Evolutionary conservation across 2,888 invertebrate species (phyloP).

Genomic region (Polietes domitor): DNA sequence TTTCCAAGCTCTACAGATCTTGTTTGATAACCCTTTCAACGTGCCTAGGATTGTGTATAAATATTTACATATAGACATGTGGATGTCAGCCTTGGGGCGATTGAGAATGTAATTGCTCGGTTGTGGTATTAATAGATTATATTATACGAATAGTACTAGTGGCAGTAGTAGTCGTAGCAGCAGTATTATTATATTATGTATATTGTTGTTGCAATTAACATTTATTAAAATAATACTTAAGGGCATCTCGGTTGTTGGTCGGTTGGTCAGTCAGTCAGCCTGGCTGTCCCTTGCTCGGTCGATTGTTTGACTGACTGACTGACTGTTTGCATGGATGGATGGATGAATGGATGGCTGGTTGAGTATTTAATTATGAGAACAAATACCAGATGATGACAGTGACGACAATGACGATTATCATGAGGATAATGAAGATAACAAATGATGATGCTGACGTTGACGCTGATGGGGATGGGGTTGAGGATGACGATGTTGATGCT

Average conservation of each 20-base stretch:
- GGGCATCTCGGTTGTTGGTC: conserved; percentile 13
- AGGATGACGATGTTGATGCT: not conserved
- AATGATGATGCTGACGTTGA: not conserved
- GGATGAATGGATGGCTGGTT: not conserved
- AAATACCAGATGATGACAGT: conserved; percentile 26
- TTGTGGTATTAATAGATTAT: conserved; percentile 38
- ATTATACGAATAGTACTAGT: too few relatives aligned
- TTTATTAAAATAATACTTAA: conserved; percentile 34
- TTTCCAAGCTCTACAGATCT: too few relatives aligned
- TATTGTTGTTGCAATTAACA: conserved; percentile 37
- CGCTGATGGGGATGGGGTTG: not conserved
- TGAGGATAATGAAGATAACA: not conserved
- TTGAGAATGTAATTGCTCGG: conserved; percentile 29
- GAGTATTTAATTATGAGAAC: conserved; percentile 28
- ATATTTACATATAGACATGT: not conserved
- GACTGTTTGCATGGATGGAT: conserved; percentile 1
- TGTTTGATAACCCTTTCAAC: not conserved
- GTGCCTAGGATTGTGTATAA: not conserved
- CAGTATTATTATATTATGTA: conserved; percentile 26
- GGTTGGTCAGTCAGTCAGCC: not conserved
- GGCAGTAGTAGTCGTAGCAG: too few relatives aligned
- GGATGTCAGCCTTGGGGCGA: conserved; percentile 23
- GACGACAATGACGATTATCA: not conserved
- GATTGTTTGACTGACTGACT: conserved; percentile 6
- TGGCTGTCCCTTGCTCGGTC: not conserved